Conservation (phyloP, 2,797 vertebrate genomes). For the Fratercula arctica region DNA sequence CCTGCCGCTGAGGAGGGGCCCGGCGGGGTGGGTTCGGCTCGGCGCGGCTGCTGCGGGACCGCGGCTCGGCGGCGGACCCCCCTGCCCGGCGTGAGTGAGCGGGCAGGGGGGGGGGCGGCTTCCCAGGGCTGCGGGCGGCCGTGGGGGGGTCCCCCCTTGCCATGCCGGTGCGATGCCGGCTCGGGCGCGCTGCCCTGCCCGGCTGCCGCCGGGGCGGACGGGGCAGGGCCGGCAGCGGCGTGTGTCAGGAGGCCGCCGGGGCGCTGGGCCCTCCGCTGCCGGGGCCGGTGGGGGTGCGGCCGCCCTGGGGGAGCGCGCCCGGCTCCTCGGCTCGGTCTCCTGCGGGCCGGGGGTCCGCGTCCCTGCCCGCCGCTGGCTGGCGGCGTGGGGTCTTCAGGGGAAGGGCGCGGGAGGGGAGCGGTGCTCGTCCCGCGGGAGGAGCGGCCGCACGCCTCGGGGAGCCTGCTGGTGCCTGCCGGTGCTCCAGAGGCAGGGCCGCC, state of each 20-base stretch:
- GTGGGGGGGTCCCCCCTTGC: no score
- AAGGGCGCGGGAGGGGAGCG: not conserved
- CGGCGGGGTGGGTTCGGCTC: conserved; percentile 33
- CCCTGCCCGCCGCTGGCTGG: no score
- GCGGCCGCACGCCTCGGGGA: not conserved
- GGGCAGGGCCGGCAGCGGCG: no score
- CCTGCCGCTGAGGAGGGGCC: conserved; percentile 69
- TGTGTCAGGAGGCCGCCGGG: not conserved
- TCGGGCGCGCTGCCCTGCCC: not conserved
- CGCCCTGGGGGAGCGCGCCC: no score
- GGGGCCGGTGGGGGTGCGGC: not conserved
- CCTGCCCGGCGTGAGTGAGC: not conserved
- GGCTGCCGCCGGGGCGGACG: not conserved
- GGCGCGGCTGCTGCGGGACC: not conserved
- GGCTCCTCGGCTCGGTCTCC: no score
- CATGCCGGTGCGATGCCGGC: not conserved
- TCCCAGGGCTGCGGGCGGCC: not conserved
- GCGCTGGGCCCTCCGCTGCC: not conserved
- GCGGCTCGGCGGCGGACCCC: conserved; percentile 46
- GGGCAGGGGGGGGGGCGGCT: not conserved
- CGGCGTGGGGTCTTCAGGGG: not conserved
- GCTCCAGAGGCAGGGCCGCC: not conserved
- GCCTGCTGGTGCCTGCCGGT: not conserved
- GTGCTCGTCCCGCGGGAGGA: not conserved
- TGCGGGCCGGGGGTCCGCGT: not conserved